These are phyloP conservation scores for Mantis religiosa DNA, from an alignment of 2,888 invertebrate genomes.

Conservation along the genomic window DNA sequence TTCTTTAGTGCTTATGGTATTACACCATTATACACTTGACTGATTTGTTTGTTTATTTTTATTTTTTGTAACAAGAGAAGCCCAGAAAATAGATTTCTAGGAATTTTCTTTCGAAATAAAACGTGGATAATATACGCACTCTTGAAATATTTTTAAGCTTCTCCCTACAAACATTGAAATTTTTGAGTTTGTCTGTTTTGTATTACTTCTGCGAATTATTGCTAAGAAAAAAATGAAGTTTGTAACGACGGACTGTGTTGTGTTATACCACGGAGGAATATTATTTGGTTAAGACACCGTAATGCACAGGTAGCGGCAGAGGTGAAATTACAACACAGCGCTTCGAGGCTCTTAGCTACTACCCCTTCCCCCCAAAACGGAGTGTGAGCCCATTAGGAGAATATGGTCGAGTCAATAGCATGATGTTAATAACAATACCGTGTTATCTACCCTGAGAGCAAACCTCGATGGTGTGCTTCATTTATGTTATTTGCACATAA, in stretches of 20 bases:
- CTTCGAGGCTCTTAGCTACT: background rate
- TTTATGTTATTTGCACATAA: background rate
- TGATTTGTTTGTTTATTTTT: too few relatives aligned
- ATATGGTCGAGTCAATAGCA: background rate
- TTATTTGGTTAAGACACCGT: background rate
- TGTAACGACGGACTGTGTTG: background rate
- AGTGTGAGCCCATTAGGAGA: background rate
- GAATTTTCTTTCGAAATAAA: too few relatives aligned
- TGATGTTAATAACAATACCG: background rate
- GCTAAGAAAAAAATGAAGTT: background rate
- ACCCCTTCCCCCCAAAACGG: background rate
- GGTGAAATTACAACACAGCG: background rate
- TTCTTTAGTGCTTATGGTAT: too few relatives aligned
- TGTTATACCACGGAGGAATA: background rate
- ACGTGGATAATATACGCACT: too few relatives aligned
- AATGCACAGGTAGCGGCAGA: background rate
- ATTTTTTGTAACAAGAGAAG: too few relatives aligned
- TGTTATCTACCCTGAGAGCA: background rate
- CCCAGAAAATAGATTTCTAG: too few relatives aligned
- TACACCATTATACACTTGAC: too few relatives aligned
- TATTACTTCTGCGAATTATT: too few relatives aligned
- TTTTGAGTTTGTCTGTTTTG: too few relatives aligned
- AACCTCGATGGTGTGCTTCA: background rate
- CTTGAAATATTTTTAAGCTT: too few relatives aligned
- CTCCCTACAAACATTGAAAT: too few relatives aligned